Conservation (phyloP, 2,797 vertebrate species). For the Scyliorhinus canicula region DNA sequence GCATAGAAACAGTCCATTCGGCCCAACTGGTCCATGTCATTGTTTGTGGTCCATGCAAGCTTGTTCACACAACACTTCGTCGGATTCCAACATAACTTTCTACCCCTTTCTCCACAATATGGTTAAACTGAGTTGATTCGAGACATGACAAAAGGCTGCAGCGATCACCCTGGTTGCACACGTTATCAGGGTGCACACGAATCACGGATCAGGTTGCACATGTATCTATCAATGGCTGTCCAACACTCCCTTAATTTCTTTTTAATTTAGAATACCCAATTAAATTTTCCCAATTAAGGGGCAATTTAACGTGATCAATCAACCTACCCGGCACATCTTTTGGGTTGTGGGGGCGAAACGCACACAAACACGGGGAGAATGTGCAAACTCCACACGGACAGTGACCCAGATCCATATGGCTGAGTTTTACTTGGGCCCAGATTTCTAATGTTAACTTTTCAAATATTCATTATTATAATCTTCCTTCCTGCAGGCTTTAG, state of each 20-base stretch:
- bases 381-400: no score
- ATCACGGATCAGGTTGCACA: no score
- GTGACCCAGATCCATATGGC: constrained; percentile 27
- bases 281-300: no score
- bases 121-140: not conserved
- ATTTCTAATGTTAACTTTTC: constrained; percentile 16
- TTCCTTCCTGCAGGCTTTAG: constrained; percentile 13
- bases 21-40: not conserved
- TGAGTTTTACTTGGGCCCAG: constrained; percentile 1
- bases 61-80: not conserved
- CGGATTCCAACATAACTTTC: not conserved
- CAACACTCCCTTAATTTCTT: not conserved
- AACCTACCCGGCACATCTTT: no score
- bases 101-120: not conserved
- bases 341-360: no score
- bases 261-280: no score
- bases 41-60: no score
- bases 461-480: constrained; percentile 31
- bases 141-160: not conserved
- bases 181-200: no score
- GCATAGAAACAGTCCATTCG: not conserved
- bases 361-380: no score
- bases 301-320: no score
- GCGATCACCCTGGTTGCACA: not conserved
- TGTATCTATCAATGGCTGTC: not conserved